Conservation (phyloP, 2,113 vertebrate genomes). For the Ophthalmolycus amberensis region DNA sequence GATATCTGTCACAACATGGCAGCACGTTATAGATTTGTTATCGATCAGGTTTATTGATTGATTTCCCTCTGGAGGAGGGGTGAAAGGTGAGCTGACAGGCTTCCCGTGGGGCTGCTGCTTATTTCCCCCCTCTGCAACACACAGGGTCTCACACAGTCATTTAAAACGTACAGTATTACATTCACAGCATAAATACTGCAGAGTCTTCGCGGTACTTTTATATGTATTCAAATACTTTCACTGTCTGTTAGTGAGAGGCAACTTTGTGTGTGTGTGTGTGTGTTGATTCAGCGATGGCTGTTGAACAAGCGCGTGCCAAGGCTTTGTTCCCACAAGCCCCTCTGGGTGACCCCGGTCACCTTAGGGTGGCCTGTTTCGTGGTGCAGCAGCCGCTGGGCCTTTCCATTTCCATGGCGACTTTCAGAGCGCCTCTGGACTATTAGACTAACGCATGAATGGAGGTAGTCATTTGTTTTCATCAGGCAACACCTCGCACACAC, state of each 20-base stretch:
- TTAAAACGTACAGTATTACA: not conserved
- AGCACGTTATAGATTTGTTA: slow-evolving; percentile 57
- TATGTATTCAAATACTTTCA: not conserved
- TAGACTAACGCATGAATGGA: slow-evolving; percentile 37
- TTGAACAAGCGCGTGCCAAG: slow-evolving; percentile 48
- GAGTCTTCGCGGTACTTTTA: too few relatives aligned
- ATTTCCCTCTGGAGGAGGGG: slow-evolving; percentile 46
- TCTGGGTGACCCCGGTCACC: slow-evolving; percentile 62
- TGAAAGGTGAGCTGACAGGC: slow-evolving; percentile 68
- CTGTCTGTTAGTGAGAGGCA: too few relatives aligned
- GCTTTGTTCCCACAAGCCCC: slow-evolving; percentile 62
- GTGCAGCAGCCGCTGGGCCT: slow-evolving; percentile 41
- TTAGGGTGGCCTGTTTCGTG: slow-evolving; percentile 44
- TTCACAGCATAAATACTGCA: not conserved
- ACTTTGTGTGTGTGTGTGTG: not conserved
- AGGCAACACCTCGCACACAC: slow-evolving; percentile 22
- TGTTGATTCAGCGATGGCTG: slow-evolving; percentile 7
- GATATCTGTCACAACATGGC: slow-evolving; percentile 64
- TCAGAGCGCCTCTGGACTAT: slow-evolving; percentile 25
- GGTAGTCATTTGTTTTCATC: slow-evolving; percentile 41
- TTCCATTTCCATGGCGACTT: slow-evolving; percentile 46
- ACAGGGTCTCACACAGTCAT: not conserved
- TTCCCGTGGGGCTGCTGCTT: slow-evolving; percentile 37
- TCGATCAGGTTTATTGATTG: slow-evolving; percentile 66
- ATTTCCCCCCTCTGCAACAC: slow-evolving; percentile 20